A percentile compares a stretch with the other conserved stretches of the same genome.
Evolutionary conservation across 2,797 vertebrate genomes (phyloP).

Genomic region (Liparis tanakae): DNA sequence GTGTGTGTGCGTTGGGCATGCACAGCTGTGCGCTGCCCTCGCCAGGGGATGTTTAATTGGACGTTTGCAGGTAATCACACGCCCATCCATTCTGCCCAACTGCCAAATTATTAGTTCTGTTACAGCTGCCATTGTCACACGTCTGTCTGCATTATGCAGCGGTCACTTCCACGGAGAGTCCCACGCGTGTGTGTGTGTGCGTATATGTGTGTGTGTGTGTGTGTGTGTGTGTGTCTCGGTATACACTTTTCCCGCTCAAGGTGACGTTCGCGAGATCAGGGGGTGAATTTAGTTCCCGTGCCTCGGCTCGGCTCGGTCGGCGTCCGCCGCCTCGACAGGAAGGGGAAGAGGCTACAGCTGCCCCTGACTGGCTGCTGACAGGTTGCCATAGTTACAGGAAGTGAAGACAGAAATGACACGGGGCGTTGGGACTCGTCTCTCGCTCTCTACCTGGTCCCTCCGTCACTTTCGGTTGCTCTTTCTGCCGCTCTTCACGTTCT

Average conservation of each 20-base stretch:
- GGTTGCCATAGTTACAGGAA: constrained; percentile 86
- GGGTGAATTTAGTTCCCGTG: constrained; percentile 48
- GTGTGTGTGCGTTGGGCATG: constrained; percentile 24
- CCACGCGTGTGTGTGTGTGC: not conserved
- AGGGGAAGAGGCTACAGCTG: constrained; percentile 83
- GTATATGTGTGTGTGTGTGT: not conserved
- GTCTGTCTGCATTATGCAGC: constrained; percentile 37
- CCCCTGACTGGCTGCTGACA: constrained; percentile 82
- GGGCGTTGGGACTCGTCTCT: constrained; percentile 67
- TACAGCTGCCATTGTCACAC: constrained; percentile 60
- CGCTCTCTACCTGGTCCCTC: constrained; percentile 68
- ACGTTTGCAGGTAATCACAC: constrained; percentile 71
- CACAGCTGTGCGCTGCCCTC: constrained; percentile 66
- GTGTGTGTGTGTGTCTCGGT: constrained; percentile 6
- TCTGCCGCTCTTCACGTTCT: constrained; percentile 51
- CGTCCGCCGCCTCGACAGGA: constrained; percentile 80
- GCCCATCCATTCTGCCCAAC: constrained; percentile 64
- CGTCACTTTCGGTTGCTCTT: constrained; percentile 60
- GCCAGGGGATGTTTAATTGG: constrained; percentile 66
- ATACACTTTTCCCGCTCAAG: constrained; percentile 2
- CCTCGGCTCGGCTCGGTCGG: constrained; percentile 63
- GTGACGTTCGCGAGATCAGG: constrained; percentile 39
- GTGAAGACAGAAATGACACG: constrained; percentile 82
- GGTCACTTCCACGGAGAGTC: constrained; percentile 37
- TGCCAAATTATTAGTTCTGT: constrained; percentile 70